Percentiles rank a stretch among this genome's conserved stretches.
Evolutionary conservation across 1,140 invertebrate species (phyloP).

Genomic region (Drosophila rhopaloa): DNA sequence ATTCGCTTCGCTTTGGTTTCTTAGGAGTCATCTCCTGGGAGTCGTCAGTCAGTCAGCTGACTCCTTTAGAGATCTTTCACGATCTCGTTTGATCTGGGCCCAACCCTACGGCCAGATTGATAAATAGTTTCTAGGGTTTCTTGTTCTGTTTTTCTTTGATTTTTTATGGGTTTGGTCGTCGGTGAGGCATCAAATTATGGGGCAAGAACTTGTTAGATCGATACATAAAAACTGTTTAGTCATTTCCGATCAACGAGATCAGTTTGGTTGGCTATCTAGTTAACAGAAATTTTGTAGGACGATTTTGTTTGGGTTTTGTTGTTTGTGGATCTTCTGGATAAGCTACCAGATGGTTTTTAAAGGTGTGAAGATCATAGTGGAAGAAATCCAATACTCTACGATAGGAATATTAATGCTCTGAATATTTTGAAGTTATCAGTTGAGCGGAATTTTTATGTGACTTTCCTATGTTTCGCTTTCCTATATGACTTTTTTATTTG

Average conservation of each 20-base stretch:
- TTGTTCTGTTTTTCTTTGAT: conserved; percentile 36
- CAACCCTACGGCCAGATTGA: conserved; percentile 38
- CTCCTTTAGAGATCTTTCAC: conserved; percentile 60
- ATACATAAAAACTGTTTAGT: conserved; percentile 57
- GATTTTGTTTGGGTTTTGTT: conserved; percentile 42
- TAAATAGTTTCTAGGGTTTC: conserved; percentile 54
- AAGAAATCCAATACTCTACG: conserved; percentile 1
- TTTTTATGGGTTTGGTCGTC: conserved; percentile 56
- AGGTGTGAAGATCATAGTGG: conserved; percentile 33
- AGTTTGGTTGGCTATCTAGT: conserved; percentile 48
- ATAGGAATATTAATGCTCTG: neutral
- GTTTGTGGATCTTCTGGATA: conserved; percentile 27
- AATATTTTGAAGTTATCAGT: neutral
- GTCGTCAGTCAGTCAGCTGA: conserved; percentile 55
- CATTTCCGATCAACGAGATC: conserved; percentile 60
- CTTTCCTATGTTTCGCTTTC: neutral
- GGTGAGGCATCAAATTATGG: conserved; percentile 56
- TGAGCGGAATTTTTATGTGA: neutral
- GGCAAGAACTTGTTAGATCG: conserved; percentile 57
- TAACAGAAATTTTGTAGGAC: conserved; percentile 25
- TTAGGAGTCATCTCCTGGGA: conserved; percentile 54
- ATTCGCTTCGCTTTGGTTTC: conserved; percentile 49
- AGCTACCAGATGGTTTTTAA: conserved; percentile 30
- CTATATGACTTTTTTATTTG: neutral
- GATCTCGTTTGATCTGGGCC: conserved; percentile 67